A percentile compares a stretch with the other conserved stretches of the same genome.
Evolutionary conservation across 2,888 invertebrate genomes (phyloP).

Genomic region (Camptogramma bilineatum): DNA sequence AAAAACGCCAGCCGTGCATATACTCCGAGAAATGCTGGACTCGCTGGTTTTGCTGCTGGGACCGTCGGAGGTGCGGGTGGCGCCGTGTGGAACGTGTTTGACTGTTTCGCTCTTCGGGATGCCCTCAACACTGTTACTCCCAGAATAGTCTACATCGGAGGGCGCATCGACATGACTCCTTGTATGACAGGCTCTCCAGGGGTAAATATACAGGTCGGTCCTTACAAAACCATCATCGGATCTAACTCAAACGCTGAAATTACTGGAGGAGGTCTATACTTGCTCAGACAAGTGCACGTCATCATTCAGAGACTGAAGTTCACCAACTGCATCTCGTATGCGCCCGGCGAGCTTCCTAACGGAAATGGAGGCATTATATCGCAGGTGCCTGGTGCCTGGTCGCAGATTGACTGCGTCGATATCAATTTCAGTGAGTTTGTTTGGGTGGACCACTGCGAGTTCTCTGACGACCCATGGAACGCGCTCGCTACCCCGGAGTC

Average conservation of each 20-base stretch:
- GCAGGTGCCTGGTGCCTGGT: constrained; percentile 15
- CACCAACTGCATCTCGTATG: constrained; percentile 22
- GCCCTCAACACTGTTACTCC: constrained; percentile 12
- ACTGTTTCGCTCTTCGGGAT: constrained; percentile 19
- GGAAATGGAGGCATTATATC: constrained; percentile 29
- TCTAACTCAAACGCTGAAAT: constrained; percentile 24
- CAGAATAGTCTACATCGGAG: constrained; percentile 7
- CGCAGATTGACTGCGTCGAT: constrained; percentile 14
- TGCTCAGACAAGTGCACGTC: constrained; percentile 24
- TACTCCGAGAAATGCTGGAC: constrained; percentile 2
- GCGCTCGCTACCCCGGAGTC: constrained; percentile 6
- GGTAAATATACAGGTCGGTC: constrained; percentile 11
- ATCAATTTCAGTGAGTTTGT: constrained; percentile 13
- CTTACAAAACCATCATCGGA: constrained; percentile 23
- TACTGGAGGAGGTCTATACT: constrained; percentile 21
- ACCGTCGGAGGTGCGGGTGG: constrained; percentile 18
- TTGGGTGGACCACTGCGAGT: constrained; percentile 30
- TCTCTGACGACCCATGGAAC: constrained; percentile 35
- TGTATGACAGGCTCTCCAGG: constrained; percentile 21
- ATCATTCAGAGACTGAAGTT: constrained; percentile 31
- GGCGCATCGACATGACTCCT: constrained; percentile 19
- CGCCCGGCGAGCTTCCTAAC: constrained; percentile 24
- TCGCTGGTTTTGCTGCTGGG: constrained; percentile 15
- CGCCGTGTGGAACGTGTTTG: constrained; percentile 9
- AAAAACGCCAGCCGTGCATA: constrained; percentile 6